Conservation (phyloP, 2,797 vertebrate species). For the Petrocephalus schoutedeni region DNA sequence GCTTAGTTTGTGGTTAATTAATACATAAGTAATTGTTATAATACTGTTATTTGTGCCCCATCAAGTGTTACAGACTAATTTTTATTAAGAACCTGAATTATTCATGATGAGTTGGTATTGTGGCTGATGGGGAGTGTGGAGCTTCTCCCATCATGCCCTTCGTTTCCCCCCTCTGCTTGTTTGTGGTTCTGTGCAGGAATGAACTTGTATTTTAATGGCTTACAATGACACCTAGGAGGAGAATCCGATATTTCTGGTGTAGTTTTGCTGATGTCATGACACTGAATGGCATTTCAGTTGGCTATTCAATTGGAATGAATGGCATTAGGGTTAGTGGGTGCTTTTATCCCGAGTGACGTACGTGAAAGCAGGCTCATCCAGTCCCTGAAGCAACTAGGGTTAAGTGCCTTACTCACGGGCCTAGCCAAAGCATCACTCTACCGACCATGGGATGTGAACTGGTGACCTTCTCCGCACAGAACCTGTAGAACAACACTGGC, state of each 20-base stretch:
- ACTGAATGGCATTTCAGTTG: no score
- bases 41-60: no score
- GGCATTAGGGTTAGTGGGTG: neutral
- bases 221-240: neutral
- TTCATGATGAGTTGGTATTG: neutral
- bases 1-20: no score
- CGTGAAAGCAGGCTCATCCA: neutral
- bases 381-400: neutral
- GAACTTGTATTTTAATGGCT: neutral
- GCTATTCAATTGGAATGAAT: neutral
- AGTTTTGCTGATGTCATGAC: neutral
- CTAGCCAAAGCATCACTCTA: neutral
- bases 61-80: neutral
- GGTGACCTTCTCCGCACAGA: neutral
- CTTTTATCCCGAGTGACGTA: neutral
- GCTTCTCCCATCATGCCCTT: neutral
- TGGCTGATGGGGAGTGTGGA: neutral
- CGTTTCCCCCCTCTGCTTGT: neutral
- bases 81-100: slow-evolving; percentile 7
- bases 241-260: neutral
- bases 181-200: neutral
- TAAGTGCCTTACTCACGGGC: neutral
- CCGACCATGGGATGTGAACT: neutral
- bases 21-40: no score
- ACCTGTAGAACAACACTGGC: neutral